phyloP scores from a whole-genome alignment of 2,113 vertebrate species.

The Syrrhaptes paradoxus region DNA sequence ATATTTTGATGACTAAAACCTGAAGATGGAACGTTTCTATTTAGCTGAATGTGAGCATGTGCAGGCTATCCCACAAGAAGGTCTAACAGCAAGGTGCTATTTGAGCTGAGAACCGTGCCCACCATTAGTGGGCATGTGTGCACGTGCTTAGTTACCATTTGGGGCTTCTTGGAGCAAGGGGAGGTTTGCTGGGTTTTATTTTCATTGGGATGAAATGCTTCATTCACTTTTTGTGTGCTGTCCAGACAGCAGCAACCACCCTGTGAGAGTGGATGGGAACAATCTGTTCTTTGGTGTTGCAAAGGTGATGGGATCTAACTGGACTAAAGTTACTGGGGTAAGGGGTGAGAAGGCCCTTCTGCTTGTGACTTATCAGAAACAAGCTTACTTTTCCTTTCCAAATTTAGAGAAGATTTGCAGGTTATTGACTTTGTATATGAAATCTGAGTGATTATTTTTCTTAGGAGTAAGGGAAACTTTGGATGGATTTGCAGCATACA shows the following conservation, averaged over 20 bases:
- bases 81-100: neutral
- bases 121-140: rapidly evolving
- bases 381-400: neutral
- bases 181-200: neutral
- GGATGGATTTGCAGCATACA: neutral
- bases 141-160: rapidly evolving
- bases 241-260: neutral
- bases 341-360: neutral
- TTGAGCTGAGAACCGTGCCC: rapidly evolving
- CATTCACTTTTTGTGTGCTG: rapidly evolving
- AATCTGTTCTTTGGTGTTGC: neutral
- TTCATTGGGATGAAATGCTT: rapidly evolving
- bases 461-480: neutral
- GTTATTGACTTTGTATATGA: neutral
- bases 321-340: neutral
- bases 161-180: neutral
- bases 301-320: neutral
- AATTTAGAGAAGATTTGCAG: neutral
- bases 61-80: neutral
- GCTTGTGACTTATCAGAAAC: neutral
- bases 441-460: neutral
- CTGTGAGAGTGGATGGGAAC: neutral
- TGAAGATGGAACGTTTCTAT: neutral
- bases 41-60: too few relatives aligned
- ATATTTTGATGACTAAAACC: neutral